Evolutionary conservation across 2,888 invertebrate species (phyloP).

Genomic region (Thysanoteuthis rhombus): DNA sequence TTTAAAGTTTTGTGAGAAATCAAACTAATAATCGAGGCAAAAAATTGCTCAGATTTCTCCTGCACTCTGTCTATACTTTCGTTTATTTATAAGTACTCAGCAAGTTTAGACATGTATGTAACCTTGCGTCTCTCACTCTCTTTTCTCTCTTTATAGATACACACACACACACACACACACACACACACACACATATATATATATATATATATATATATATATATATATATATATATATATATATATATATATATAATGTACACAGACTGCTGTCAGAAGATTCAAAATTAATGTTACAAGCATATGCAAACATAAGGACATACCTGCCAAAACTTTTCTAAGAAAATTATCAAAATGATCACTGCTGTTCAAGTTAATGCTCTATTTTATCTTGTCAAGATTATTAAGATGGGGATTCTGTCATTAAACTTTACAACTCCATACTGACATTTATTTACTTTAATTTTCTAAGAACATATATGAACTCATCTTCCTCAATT

Average conservation of each 20-base stretch:
- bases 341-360: background rate
- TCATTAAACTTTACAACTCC: background rate
- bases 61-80: no score
- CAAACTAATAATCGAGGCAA: no score
- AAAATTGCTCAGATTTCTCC: no score
- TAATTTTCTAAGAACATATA: slow-evolving; percentile 12
- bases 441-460: background rate
- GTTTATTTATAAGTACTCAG: no score
- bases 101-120: no score
- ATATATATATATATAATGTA: background rate
- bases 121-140: no score
- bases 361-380: background rate
- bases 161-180: no score
- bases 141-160: background rate
- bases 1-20: no score
- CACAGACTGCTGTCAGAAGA: background rate
- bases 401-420: background rate
- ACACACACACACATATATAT: no score
- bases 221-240: background rate
- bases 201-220: background rate
- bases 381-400: background rate
- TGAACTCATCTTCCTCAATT: background rate
- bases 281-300: background rate
- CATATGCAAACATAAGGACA: background rate
- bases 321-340: background rate